phyloP scores from a whole-genome alignment of 2,888 invertebrate species.

The Eupithecia abbreviata region DNA sequence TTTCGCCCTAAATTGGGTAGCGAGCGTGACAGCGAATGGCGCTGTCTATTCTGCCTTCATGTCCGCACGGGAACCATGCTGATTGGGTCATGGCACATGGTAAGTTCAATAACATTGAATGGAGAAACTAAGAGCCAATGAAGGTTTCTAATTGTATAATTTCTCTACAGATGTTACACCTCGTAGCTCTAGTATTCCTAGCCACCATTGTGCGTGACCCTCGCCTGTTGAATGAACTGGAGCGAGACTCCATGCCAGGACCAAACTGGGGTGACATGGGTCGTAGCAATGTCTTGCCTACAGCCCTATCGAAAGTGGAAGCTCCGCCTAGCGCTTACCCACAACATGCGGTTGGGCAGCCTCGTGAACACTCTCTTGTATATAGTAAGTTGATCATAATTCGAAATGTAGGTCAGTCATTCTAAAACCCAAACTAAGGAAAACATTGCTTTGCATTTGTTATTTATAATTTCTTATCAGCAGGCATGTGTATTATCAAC shows the following conservation, averaged over 20 bases:
- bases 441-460: not conserved
- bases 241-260: constrained; percentile 77
- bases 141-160: not conserved
- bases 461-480: not conserved
- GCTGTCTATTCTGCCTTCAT: constrained; percentile 91
- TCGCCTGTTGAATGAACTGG: constrained; percentile 85
- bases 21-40: constrained; percentile 89
- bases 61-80: constrained; percentile 92
- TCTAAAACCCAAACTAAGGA: not conserved
- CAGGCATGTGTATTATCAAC: not conserved
- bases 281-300: constrained; percentile 83
- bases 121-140: not conserved
- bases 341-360: constrained; percentile 66
- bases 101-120: constrained; percentile 70
- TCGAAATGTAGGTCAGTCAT: not conserved
- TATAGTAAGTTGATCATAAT: constrained; percentile 83
- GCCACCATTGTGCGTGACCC: constrained; percentile 90
- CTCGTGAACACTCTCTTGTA: constrained; percentile 85
- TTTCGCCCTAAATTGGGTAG: constrained; percentile 86
- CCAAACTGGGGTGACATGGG: constrained; percentile 70
- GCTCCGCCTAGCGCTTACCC: constrained; percentile 82
- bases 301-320: constrained; percentile 89
- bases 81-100: constrained; percentile 93
- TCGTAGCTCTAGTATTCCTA: constrained; percentile 89
- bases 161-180: constrained; percentile 86